These are phyloP conservation scores for Ailuropoda melanoleuca DNA, from an alignment of 2,113 vertebrate genomes.

Conservation along the genomic window DNA sequence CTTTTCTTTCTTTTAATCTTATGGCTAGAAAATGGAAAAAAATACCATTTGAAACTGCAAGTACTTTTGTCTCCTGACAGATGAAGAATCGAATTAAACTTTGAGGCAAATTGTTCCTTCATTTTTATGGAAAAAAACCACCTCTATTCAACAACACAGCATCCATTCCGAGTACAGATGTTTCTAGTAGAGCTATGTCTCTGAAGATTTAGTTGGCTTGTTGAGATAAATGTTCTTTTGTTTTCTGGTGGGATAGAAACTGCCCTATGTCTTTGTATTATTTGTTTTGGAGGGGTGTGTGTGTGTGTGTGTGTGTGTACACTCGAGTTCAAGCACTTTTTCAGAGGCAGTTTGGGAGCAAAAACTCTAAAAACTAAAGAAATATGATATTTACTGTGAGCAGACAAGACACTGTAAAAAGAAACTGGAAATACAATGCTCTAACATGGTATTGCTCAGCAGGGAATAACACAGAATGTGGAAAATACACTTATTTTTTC, in stretches of 20 bases:
- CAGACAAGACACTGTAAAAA: neutral
- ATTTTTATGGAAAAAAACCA: neutral
- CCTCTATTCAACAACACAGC: neutral
- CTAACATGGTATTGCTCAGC: neutral
- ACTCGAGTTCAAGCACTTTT: neutral
- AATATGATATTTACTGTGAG: neutral
- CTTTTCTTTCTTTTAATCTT: neutral
- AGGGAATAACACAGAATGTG: neutral
- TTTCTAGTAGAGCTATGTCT: neutral
- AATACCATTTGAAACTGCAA: neutral
- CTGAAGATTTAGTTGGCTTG: neutral
- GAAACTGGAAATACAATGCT: neutral
- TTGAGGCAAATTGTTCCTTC: neutral
- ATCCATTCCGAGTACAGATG: neutral
- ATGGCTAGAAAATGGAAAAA: neutral
- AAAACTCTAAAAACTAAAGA: neutral
- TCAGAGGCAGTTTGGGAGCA: neutral
- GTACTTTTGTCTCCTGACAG: conserved; percentile 16
- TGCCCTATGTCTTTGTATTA: neutral
- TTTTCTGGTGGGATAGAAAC: neutral
- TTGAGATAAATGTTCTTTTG: neutral
- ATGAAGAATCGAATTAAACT: neutral
- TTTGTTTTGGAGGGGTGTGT: neutral
- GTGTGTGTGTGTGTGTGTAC: too few relatives aligned
- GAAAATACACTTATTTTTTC: neutral